Conservation (phyloP, 2,888 invertebrate genomes). For the Eilema caniola region DNA sequence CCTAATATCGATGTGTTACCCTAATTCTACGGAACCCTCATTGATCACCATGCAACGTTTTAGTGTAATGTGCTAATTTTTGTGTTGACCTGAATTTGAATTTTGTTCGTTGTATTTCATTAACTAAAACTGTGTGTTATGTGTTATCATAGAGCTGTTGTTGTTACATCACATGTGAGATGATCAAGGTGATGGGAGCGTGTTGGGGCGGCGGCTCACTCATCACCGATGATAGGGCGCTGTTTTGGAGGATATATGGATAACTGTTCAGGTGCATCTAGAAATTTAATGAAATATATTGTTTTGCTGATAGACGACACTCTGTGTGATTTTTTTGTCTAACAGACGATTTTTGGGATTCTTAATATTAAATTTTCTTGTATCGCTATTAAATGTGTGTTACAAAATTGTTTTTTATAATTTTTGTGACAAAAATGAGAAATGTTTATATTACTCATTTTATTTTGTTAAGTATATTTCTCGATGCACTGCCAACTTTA, state of each 20-base stretch:
- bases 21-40: conserved; percentile 80
- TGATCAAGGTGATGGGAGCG: conserved; percentile 65
- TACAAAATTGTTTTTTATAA: neutral
- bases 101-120: conserved; percentile 86
- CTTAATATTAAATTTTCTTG: neutral
- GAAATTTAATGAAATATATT: conserved; percentile 50
- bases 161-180: conserved; percentile 69
- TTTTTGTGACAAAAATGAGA: neutral
- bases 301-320: too few species aligned
- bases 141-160: conserved; percentile 85
- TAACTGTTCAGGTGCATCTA: conserved; percentile 59
- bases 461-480: conserved; percentile 30
- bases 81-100: conserved; percentile 83
- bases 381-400: neutral
- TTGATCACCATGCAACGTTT: conserved; percentile 77
- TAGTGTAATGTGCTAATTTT: conserved; percentile 86
- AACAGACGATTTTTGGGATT: neutral
- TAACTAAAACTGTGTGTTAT: conserved; percentile 86
- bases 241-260: conserved; percentile 42
- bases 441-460: neutral
- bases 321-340: neutral
- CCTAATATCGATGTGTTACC: conserved; percentile 58
- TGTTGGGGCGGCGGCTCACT: conserved; percentile 66
- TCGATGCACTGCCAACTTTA: conserved; percentile 44
- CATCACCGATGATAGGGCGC: conserved; percentile 54